Percentiles rank a stretch among this genome's conserved stretches.
phyloP scores from a whole-genome alignment of 2,113 vertebrate species.

The Phalacrocorax aristotelis region DNA sequence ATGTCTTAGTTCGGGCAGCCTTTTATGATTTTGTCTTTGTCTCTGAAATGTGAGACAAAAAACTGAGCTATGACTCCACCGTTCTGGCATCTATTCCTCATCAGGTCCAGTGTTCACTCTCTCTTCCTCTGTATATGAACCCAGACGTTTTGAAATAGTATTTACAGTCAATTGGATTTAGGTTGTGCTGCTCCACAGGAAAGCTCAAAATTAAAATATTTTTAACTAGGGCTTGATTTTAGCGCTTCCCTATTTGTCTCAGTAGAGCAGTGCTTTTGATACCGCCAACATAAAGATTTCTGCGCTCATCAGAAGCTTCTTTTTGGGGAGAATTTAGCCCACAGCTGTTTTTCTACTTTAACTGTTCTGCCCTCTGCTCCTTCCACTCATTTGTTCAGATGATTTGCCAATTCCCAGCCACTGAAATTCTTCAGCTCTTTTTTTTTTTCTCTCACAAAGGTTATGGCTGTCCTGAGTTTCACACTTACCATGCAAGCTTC shows the following conservation, averaged over 20 bases:
- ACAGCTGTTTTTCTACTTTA: conserved; percentile 44
- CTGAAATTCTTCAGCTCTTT: neutral
- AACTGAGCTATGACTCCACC: neutral
- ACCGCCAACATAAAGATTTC: neutral
- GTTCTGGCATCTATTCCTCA: neutral
- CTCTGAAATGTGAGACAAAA: conserved; percentile 1
- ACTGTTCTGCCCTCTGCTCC: neutral
- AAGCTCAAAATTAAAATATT: neutral
- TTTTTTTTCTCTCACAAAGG: neutral
- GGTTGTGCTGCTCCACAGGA: neutral
- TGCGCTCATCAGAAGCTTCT: neutral
- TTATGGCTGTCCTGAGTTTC: neutral
- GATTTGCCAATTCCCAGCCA: conserved; percentile 18
- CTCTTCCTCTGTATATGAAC: neutral
- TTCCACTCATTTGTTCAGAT: neutral
- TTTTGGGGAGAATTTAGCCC: neutral
- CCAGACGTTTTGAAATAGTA: neutral
- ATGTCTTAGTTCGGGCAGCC: neutral
- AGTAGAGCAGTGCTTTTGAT: neutral
- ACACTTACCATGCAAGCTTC: neutral
- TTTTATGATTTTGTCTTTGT: neutral
- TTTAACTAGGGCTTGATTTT: neutral
- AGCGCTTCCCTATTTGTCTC: neutral
- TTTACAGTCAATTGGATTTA: neutral
- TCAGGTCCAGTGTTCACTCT: neutral